These are phyloP conservation scores for Drosophila varians DNA, from an alignment of 1,140 invertebrate genomes.

Conservation along the genomic window DNA sequence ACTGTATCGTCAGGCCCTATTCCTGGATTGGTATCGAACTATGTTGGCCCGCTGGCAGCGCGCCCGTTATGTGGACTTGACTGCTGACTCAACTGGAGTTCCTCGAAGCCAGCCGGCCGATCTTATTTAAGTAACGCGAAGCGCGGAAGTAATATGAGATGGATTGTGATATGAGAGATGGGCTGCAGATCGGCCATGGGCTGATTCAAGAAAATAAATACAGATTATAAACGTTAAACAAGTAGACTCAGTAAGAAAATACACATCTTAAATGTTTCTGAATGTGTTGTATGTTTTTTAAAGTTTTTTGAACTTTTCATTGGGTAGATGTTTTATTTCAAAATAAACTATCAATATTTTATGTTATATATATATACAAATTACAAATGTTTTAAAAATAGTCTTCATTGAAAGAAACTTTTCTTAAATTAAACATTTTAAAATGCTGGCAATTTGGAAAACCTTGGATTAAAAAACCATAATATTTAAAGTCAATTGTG, in stretches of 20 bases:
- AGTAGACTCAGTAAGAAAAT: conserved; percentile 18
- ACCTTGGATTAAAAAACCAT: too few species aligned
- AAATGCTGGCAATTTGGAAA: too few species aligned
- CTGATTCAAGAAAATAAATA: conserved; percentile 50
- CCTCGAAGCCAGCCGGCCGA: conserved; percentile 74
- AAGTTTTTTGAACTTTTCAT: background rate
- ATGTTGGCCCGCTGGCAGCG: conserved; percentile 59
- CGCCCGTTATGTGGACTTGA: conserved; percentile 60
- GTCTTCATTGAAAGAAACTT: too few species aligned
- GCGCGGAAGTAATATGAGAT: background rate
- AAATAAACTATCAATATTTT: too few species aligned
- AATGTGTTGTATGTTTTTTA: background rate
- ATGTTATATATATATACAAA: background rate
- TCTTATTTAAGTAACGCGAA: conserved; percentile 46
- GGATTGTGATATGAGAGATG: conserved; percentile 65
- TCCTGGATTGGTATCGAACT: conserved; percentile 80
- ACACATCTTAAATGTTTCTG: conserved; percentile 5
- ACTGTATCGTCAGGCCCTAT: conserved; percentile 90
- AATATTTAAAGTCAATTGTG: too few species aligned
- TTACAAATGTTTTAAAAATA: too few species aligned
- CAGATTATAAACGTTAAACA: conserved; percentile 25
- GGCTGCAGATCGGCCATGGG: conserved; percentile 41
- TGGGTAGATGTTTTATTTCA: background rate
- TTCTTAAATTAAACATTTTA: too few species aligned
- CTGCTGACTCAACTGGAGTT: conserved; percentile 18